These are phyloP conservation scores for Temnothorax unifasciatus DNA, from an alignment of 2,888 invertebrate genomes.

Conservation along the genomic window DNA sequence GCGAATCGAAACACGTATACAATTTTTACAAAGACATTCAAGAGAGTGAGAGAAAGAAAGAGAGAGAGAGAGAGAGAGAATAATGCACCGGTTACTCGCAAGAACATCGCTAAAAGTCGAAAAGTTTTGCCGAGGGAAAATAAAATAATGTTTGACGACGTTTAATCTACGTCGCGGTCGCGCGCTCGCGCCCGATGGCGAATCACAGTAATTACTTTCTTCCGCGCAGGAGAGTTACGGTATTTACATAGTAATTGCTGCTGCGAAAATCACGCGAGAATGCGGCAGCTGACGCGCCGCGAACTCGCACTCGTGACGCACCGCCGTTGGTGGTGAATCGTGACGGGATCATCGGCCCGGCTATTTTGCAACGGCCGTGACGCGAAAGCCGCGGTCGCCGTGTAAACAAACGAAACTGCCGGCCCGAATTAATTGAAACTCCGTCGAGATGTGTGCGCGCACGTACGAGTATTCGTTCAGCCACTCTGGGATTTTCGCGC, in stretches of 20 bases:
- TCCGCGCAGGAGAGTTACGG: slow-evolving; percentile 24
- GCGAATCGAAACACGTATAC: background rate
- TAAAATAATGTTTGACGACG: slow-evolving; percentile 22
- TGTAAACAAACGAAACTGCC: slow-evolving; percentile 71
- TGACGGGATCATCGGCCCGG: slow-evolving; percentile 64
- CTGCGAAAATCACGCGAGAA: slow-evolving; percentile 57
- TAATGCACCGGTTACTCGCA: background rate
- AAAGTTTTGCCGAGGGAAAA: background rate
- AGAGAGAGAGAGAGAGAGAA: too few relatives aligned
- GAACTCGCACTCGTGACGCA: slow-evolving; percentile 10
- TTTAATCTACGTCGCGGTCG: background rate
- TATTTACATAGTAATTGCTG: slow-evolving; percentile 57
- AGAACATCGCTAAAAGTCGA: background rate
- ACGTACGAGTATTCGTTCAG: slow-evolving; percentile 51
- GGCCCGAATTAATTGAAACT: slow-evolving; percentile 78
- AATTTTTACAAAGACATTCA: background rate
- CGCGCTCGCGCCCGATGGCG: slow-evolving; percentile 11
- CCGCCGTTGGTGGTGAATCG: slow-evolving; percentile 46
- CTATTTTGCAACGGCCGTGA: slow-evolving; percentile 67
- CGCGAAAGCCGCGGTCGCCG: slow-evolving; percentile 61
- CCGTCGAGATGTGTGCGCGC: slow-evolving; percentile 66
- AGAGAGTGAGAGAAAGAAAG: background rate
- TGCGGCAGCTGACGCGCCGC: slow-evolving; percentile 40
- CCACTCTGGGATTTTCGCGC: slow-evolving; percentile 48
- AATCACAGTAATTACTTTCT: slow-evolving; percentile 46